Base-by-base conservation (phyloP, 1,140 invertebrate species). In the Drosophila erecta region DNA sequence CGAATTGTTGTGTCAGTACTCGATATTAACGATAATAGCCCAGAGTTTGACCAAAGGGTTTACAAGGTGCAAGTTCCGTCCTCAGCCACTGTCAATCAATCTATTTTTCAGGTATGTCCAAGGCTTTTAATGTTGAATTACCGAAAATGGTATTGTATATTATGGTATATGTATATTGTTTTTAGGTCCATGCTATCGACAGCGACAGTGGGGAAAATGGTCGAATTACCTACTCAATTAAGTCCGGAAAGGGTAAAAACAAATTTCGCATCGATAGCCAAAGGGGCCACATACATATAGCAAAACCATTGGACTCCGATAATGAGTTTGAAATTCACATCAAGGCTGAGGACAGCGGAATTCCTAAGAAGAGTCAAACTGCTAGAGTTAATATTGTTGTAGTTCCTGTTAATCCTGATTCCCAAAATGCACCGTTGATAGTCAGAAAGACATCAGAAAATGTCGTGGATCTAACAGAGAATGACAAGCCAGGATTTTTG, bases 11-110 rank as follows among this genome's bases (percentile, higher is more conserved):
- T 99, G 41, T 93, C 94, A 56, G 95, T 99, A 8, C 93, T 94
- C 20, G 97, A 98, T 92, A 93, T 96, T 61, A 98, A 98, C 93
- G 97, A 98, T 92, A 95, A 97, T 86, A 94, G 94, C 41, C 97
- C 97, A 0, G 94, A 95, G 76, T 98, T 98, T 92, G 95, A 96
- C 76, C 95, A 97, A 83, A 94, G 95, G 55, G 95, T 96, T 72
- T 97, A 98, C 92, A 95, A 96, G 74, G 94, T 98, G 57, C 95
- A 94, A 84, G 95, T 98, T 72, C 96, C 96, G 14, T 95, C 94
- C 6, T 93, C 93, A 24, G 90, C 93, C 8, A 72, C 91, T 20
- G 92, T 93, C 43, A 94, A 95, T 62, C 93, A 94, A 70, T 93
- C 94, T n/a, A 92, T 95, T 43, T 95, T 95, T 84, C 95, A 95